Percentiles rank a stretch among this genome's conserved stretches.
Conservation (phyloP, 2,797 vertebrate genomes). For the Girardinus metallicus region DNA sequence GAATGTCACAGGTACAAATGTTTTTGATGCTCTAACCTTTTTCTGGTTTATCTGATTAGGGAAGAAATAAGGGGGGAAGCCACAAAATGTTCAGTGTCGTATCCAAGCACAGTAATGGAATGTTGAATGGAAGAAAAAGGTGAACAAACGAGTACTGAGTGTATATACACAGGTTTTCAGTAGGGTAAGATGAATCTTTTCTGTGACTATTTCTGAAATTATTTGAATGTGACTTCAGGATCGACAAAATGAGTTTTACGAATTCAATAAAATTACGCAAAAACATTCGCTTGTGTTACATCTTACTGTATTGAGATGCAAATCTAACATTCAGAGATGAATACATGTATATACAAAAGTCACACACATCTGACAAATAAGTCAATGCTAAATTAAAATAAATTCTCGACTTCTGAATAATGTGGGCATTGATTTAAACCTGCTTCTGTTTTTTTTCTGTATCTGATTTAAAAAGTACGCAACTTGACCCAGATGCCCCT, state of each 20-base stretch:
- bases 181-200: neutral
- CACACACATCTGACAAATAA: neutral
- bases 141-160: neutral
- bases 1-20: neutral
- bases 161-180: neutral
- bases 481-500: slow-evolving; percentile 40
- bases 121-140: neutral
- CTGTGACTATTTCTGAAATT: neutral
- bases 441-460: neutral
- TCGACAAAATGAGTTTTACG: neutral
- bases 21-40: neutral
- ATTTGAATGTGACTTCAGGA: neutral
- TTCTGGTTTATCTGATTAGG: neutral
- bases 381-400: neutral
- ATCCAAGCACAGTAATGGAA: neutral
- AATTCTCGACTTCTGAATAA: neutral
- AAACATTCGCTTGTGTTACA: neutral
- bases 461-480: slow-evolving; percentile 5
- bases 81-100: neutral
- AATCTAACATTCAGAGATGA: neutral
- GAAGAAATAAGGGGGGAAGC: neutral
- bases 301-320: neutral
- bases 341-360: neutral
- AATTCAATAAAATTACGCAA: neutral
- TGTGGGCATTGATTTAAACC: neutral